Evolutionary conservation across 2,113 vertebrate genomes (phyloP), one percentile per base, ranked within the genome.

Genomic region (Callionymus lyra): DNA sequence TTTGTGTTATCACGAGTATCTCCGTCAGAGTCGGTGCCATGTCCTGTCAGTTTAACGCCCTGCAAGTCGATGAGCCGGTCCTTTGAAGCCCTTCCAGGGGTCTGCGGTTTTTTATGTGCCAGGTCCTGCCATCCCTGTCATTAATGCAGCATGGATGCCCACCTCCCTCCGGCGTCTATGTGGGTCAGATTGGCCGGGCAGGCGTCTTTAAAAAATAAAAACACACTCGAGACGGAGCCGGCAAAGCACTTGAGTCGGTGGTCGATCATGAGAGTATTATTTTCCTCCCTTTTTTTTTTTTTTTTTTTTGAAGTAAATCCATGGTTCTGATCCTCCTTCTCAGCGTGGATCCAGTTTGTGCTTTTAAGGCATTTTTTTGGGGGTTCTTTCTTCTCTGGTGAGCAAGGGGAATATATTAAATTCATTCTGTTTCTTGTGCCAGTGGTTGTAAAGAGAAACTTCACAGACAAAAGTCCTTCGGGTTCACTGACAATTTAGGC

Each of bases 11-110:
- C n/a, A n/a, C n/a, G 21, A 27, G 21, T 27, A 8, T 5, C 21
- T 27, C 21, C 21, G 4, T 27, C 21, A 27, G 69, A 64, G 61
- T 33, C 44, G 47, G 55, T 75, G 66, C 80, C 74, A 78, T 63
- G 66, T 79, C 76, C 62, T 79, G 80, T 82, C 80, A 79, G 49
- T 62, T 81, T 77, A 82, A 62, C 55, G 53, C 48, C 35, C 62
- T 6, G 47, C 53, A 47, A 53, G 54, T 47, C 63, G 68, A 76
- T 47, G 68, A 63, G 63, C 65, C 74, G 70, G 56, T 41, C 41
- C 72, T 81, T 77, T 82, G 72, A 79, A 74, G 70, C 21, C 63
- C 49, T 60, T 70, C 69, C 69, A 65, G 58, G 48, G 60, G 36
- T 67, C 64, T 2, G 50, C 53, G 68, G 71, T 50, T 74, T 61